These are phyloP conservation scores for Falco columbarius DNA, from an alignment of 2,797 vertebrate species.

Conservation along the genomic window DNA sequence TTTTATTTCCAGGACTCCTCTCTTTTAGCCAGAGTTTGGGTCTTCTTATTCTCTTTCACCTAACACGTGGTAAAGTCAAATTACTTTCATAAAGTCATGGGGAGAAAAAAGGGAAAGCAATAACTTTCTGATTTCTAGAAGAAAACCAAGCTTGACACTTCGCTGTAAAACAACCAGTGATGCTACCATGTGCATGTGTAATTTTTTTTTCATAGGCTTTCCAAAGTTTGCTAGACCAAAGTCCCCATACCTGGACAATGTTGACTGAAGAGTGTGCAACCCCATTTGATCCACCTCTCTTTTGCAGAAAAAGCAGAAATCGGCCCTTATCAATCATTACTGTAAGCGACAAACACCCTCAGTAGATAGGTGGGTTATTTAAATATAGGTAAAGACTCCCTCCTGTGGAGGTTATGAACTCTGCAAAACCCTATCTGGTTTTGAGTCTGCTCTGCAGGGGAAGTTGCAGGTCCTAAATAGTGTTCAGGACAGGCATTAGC, in stretches of 20 bases:
- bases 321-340: neutral
- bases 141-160: neutral
- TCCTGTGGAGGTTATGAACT: slow-evolving; percentile 49
- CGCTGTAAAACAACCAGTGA: neutral
- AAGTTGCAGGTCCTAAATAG: neutral
- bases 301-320: neutral
- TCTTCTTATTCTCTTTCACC: neutral
- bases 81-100: neutral
- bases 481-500: neutral
- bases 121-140: neutral
- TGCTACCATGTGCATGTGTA: neutral
- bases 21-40: neutral
- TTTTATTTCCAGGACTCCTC: neutral
- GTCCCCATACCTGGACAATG: neutral
- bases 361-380: neutral
- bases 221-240: neutral
- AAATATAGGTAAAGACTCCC: slow-evolving; percentile 46
- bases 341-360: neutral
- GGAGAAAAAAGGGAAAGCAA: neutral
- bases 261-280: neutral
- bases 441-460: neutral
- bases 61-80: neutral
- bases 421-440: neutral
- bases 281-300: neutral
- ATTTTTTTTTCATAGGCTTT: neutral